Evolutionary conservation across 2,888 invertebrate species (phyloP), one percentile per base, ranked within the genome.

Genomic region (Epinotia nisella): DNA sequence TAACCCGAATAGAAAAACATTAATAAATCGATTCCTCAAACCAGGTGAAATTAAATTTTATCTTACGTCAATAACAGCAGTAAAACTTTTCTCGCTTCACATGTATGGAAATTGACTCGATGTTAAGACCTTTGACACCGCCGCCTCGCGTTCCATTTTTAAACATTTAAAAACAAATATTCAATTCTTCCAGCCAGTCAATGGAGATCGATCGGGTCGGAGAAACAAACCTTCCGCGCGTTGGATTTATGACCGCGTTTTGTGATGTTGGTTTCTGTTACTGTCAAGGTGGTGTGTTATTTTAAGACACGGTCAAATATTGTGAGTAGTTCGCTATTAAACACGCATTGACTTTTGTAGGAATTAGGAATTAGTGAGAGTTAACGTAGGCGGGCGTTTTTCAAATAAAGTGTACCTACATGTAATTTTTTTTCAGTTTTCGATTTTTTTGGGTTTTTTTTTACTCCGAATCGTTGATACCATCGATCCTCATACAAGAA

Each of bases 131-230:
- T 3, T 49, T 49, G 1, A n/a, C 51, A 19, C 51, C 11, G 39
- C 9, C 24, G 9, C 13, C 17, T 10, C 21, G n/a, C 69, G 60
- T 70, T 70, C 62, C 70, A 70, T 56, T 70, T 70, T 70, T 64
- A 70, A 70, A 70, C 69, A 55, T 45, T 61, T 45, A 24, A 64
- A 70, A 64, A 62, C 70, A 70, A 70, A 70, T 70, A 70, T 64
- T 64, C 62, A 29, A 62, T 70, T 70, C 62, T 55, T 45, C 64
- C 56, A 45, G 61, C 56, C 70, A 70, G 70, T 70, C 21, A 60
- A 60, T 70, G 51, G 21, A 15, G 69, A 55, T 70, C 60, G 61
- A 70, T 61, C 41, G 69, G 41, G 41, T 19, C 41, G 53, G 41
- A 67, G 51, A 70, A 70, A 70, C 61, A 70, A 70, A 70, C 69